Percentiles rank a stretch among this genome's conserved stretches.
These are phyloP conservation scores for Invenusta paracnida DNA, from an alignment of 2,888 invertebrate species.

Conservation along the genomic window DNA sequence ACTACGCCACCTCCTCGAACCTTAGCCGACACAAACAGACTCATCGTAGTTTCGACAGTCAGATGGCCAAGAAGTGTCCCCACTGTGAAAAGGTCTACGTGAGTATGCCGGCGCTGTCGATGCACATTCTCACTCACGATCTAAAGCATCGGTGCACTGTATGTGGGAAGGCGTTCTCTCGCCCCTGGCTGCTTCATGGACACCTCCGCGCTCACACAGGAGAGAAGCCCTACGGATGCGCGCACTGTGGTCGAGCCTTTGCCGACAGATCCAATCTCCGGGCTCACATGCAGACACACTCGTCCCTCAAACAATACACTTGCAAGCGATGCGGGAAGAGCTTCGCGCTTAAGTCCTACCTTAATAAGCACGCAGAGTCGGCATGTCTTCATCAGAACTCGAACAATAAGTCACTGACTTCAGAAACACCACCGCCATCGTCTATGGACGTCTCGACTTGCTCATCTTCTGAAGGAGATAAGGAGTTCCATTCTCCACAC, in stretches of 20 bases:
- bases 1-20: conserved; percentile 84
- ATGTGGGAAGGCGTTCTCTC: conserved; percentile 89
- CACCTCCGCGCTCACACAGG: conserved; percentile 72
- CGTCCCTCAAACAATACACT: conserved; percentile 79
- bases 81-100: conserved; percentile 94
- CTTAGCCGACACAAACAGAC: conserved; percentile 84
- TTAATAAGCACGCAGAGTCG: conserved; percentile 88
- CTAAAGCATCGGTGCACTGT: conserved; percentile 85
- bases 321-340: conserved; percentile 81
- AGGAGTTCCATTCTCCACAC: no score
- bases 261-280: conserved; percentile 86
- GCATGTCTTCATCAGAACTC: conserved; percentile 16
- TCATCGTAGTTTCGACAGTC: conserved; percentile 83
- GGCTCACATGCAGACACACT: conserved; percentile 91
- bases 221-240: conserved; percentile 76
- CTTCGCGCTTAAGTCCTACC: conserved; percentile 87
- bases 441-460: neutral
- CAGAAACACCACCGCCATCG: neutral
- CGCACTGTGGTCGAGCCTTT: conserved; percentile 86
- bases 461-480: no score
- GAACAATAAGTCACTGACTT: neutral
- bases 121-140: conserved; percentile 86
- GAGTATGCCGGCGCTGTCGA: conserved; percentile 91
- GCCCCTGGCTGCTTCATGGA: conserved; percentile 77
- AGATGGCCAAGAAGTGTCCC: conserved; percentile 85